Percentiles rank a stretch among this genome's conserved stretches.
Conservation (phyloP, 2,113 vertebrate species). For the Tenebrosternarchus preto region DNA sequence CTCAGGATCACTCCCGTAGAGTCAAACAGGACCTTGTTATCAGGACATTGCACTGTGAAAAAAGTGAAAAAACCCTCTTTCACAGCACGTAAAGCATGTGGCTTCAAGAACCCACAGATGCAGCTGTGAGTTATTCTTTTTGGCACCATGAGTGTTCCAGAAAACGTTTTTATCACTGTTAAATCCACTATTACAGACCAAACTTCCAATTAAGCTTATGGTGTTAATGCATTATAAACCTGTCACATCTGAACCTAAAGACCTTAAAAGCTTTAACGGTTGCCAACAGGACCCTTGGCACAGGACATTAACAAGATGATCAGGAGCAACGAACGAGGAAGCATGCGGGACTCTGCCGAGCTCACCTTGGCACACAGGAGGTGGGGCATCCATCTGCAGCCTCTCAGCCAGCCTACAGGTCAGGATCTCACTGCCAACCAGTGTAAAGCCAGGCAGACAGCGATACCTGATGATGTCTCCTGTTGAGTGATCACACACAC, state of each 20-base stretch:
- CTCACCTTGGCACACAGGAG: constrained; percentile 92
- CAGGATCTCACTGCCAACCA: constrained; percentile 92
- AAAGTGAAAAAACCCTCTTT: not conserved
- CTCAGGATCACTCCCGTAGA: constrained; percentile 94
- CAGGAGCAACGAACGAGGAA: constrained; percentile 24
- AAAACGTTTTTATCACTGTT: too few species aligned
- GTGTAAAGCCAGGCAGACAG: constrained; percentile 91
- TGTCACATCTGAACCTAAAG: constrained; percentile 14
- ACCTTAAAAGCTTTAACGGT: not conserved
- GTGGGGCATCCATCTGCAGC: constrained; percentile 92
- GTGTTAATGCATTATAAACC: constrained; percentile 1
- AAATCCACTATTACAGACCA: not conserved
- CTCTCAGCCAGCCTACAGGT: constrained; percentile 91
- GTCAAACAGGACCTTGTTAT: constrained; percentile 92
- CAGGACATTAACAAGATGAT: not conserved
- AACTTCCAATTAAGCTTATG: constrained; percentile 14
- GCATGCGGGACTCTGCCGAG: constrained; percentile 31
- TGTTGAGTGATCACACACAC: constrained; percentile 66
- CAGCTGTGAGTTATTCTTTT: too few species aligned
- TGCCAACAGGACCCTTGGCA: not conserved
- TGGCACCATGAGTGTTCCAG: too few species aligned
- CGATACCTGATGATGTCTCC: constrained; percentile 96
- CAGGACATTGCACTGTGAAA: constrained; percentile 87
- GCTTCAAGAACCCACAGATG: too few species aligned
- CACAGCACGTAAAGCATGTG: not conserved